Evolutionary conservation across 2,113 vertebrate species (phyloP), one percentile per base, ranked within the genome.

Genomic region (Ptyas mucosa): DNA sequence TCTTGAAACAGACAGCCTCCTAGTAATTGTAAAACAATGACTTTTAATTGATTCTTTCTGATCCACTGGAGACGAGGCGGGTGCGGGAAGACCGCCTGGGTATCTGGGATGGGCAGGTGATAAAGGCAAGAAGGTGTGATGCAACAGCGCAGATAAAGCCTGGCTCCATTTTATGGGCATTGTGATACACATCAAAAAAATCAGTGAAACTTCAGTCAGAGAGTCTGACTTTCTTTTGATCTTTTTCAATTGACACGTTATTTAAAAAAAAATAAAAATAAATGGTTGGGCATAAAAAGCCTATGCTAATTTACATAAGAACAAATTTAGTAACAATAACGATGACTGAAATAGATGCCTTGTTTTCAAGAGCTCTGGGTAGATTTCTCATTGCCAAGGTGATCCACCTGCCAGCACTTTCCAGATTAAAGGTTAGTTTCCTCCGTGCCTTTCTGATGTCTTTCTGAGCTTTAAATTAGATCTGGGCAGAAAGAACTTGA

Each of bases 51-150:
- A 58, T 23, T 8, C 23, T 10, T 23, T 24, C 23, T 10, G 8
- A 58, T 58, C 57, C 23, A 24, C 23, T 69, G 12, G 9, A 61
- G 24, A 58, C 54, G 87, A 81, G 55, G 93, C 85, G 51, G 53
- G 75, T 12, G 49, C 57, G 81, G 54, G 24, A 15, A 1, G 51
- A 10, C 12, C 9, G 26, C 3, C 0, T 0, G 53, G 5, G n/a
- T n/a, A 75, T 18, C 69, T 75, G n/a, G n/a, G n/a, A 7, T 21
- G 69, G 34, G 34, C 7, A 39, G 69, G 7, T 81, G 7, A 81
- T 39, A 81, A 20, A 20, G 15, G 2, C 69, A 81, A 81, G 14
- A 8, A 8, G 69, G 69, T 8, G 69, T 8, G 69, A 39, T 39
- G 34, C 18, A 81, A 39, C 34, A 39, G 69, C 6, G n/a, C 69